Base-by-base conservation (phyloP, 2,888 invertebrate species). In the Ormyrus pomaceus region DNA sequence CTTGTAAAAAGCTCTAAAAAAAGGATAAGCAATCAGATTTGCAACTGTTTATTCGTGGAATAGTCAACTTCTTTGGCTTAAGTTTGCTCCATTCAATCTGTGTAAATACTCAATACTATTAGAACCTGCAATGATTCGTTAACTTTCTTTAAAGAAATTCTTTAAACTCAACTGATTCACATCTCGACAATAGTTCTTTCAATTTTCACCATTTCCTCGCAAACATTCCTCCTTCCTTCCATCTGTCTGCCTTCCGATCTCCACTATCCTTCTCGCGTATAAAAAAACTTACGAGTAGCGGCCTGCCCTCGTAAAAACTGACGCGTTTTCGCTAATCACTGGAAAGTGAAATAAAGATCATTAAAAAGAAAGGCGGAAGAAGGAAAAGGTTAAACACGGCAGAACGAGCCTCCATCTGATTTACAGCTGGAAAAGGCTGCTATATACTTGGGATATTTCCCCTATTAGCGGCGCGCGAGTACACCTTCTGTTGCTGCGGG, bases 1-100 rank as follows among this genome's bases (percentile, higher is more conserved):
- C 19, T 19, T 19, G 19, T 19, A 19, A 19, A 19, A 0, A 19
- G 19, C 19, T 1, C 19, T 19, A 45, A 48, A 6, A 4, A 6
- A 46, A 13, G 45, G 19, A 34, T 46, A 13, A 2, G 13, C 13
- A 55, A 0, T 48, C 56, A 6, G 4, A 7, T 1, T 45, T 13
- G 48, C 62, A 45, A 9, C 71, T 75, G 10, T 34, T 53, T 13
- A 56, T 83, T 45, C 80, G 87, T 8, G 90, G 88, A 75, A 85
- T 94, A 19, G 91, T 93, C 0, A 89, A 91, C 19, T 92, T 94
- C 81, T 94, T 95, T 86, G 95, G 95, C 88, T 89, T 95, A 72
- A 93, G 93, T 59, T 91, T 95, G 62, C 88, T 95, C 11, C 92
- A 95, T 89, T 93, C 94, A 46, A 91, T 93, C 83, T 95, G 94